Conservation (phyloP, 2,888 invertebrate genomes). For the Melinopterus prodromus region DNA sequence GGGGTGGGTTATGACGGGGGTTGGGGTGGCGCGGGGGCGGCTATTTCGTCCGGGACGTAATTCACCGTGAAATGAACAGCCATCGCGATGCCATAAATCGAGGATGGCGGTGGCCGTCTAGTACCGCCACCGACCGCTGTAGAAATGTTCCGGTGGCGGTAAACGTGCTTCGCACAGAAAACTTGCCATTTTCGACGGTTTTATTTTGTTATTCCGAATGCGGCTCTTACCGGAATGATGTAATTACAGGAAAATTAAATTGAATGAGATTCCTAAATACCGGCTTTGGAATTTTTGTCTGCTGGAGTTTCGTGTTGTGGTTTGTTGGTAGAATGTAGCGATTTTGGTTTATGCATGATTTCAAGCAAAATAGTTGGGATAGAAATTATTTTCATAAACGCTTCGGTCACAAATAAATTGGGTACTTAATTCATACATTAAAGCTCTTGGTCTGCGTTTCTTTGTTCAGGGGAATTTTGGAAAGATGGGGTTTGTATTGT, state of each 20-base stretch:
- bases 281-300: too few relatives aligned
- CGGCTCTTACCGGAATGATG: not conserved
- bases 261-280: not conserved
- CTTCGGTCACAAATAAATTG: too few relatives aligned
- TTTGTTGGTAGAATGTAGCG: too few relatives aligned
- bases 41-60: constrained; percentile 16
- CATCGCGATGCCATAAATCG: constrained; percentile 19
- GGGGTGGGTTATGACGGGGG: constrained; percentile 5
- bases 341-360: too few relatives aligned
- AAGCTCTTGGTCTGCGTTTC: too few relatives aligned
- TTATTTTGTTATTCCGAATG: not conserved
- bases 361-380: too few relatives aligned
- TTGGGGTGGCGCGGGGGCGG: constrained; percentile 13
- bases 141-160: not conserved
- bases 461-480: too few relatives aligned
- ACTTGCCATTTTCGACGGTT: not conserved
- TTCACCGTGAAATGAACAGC: constrained; percentile 26
- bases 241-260: not conserved
- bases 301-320: too few relatives aligned
- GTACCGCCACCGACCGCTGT: not conserved
- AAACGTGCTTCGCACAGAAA: not conserved
- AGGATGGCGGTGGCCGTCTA: constrained; percentile 10
- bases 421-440: too few relatives aligned
- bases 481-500: too few relatives aligned
- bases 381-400: too few relatives aligned